phyloP scores from a whole-genome alignment of 2,888 invertebrate species.

The Spodoptera exigua region DNA sequence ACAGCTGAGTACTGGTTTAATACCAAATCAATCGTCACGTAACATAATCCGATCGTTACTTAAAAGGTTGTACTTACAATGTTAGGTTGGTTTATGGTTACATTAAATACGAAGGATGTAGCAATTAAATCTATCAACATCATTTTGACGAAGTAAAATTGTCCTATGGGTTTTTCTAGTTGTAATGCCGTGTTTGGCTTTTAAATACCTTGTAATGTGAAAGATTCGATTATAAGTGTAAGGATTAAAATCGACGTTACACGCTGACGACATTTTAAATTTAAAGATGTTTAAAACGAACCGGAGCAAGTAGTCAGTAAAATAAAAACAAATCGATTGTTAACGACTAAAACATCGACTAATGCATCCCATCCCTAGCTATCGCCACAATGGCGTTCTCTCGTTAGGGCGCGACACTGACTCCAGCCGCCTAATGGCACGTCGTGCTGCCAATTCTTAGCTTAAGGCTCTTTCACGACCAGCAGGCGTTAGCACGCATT shows the following conservation, averaged over 20 bases:
- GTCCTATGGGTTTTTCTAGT: no score
- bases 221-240: no score
- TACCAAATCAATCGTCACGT: conserved; percentile 48
- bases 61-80: conserved; percentile 17
- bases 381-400: conserved; percentile 57
- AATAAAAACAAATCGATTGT: conserved; percentile 46
- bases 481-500: conserved; percentile 57
- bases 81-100: conserved; percentile 11
- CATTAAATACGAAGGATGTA: no score
- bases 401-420: conserved; percentile 62
- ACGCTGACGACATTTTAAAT: not conserved
- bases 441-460: conserved; percentile 61
- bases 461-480: conserved; percentile 60
- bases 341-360: conserved; percentile 44
- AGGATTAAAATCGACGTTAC: no score
- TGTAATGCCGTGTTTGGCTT: no score
- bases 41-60: conserved; percentile 39
- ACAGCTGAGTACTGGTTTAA: conserved; percentile 39
- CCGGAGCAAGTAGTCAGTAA: conserved; percentile 11
- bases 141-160: no score
- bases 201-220: no score
- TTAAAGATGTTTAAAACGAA: conserved; percentile 12
- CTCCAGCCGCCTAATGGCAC: conserved; percentile 56
- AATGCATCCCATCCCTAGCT: conserved; percentile 54
- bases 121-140: no score